phyloP scores from a whole-genome alignment of 2,888 invertebrate species.

The Colostygia pectinataria region DNA sequence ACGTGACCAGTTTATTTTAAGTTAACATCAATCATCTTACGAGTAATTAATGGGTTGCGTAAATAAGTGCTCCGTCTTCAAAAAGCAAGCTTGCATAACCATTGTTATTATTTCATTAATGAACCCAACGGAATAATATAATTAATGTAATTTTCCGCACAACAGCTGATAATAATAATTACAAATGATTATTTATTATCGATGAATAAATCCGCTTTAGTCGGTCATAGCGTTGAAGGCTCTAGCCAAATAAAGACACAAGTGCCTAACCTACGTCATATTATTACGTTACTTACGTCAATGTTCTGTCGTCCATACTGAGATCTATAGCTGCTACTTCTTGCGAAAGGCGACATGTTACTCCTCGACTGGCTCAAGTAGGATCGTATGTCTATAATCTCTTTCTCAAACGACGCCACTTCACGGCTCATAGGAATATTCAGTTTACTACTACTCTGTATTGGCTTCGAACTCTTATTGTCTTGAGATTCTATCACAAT shows the following conservation, averaged over 20 bases:
- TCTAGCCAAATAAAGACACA: no score
- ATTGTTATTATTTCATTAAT: background rate
- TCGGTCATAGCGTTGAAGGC: no score
- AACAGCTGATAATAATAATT: background rate
- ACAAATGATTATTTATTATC: no score
- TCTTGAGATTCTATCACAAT: conserved; percentile 84
- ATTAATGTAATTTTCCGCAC: conserved; percentile 4
- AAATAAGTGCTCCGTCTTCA: conserved; percentile 18
- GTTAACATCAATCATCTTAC: background rate
- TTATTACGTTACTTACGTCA: conserved; percentile 57
- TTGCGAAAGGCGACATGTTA: conserved; percentile 87
- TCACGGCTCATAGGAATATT: conserved; percentile 76
- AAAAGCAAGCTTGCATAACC: background rate
- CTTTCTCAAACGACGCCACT: conserved; percentile 81
- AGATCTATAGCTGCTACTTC: conserved; percentile 87
- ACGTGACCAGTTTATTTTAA: conserved; percentile 23
- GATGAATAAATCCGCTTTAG: no score
- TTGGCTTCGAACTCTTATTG: conserved; percentile 53
- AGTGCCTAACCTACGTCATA: no score
- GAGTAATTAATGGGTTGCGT: conserved; percentile 21
- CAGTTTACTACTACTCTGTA: conserved; percentile 66
- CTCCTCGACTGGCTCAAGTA: conserved; percentile 89
- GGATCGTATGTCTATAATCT: conserved; percentile 87
- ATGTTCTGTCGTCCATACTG: conserved; percentile 85
- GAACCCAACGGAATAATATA: no score